A percentile compares a stretch with the other conserved stretches of the same genome.
Conservation (phyloP, 92 coral and sea anemone species). For the Nematostella vectensis region DNA sequence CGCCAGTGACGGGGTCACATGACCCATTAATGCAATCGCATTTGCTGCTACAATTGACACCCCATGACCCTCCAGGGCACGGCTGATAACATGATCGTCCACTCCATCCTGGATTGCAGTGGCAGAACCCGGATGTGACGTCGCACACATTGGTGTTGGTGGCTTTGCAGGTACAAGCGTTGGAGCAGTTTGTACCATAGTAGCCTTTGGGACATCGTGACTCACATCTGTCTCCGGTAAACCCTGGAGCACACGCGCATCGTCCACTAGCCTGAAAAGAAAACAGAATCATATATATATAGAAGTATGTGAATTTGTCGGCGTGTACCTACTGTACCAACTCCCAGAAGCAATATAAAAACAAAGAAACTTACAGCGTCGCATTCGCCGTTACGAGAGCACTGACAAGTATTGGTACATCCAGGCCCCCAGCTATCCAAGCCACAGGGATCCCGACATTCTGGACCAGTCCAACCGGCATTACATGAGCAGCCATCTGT, state of each 20-base stretch:
- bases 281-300: not conserved
- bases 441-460: conserved; percentile 49
- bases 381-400: conserved; percentile 51
- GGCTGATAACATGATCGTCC: conserved; percentile 56
- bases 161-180: conserved; percentile 37
- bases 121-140: conserved; percentile 47
- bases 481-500: conserved; percentile 49
- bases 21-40: conserved; percentile 65
- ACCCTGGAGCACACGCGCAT: conserved; percentile 73
- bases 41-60: conserved; percentile 40
- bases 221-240: conserved; percentile 39
- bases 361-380: conserved; percentile 65
- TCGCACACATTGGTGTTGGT: conserved; percentile 35
- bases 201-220: conserved; percentile 22
- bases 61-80: conserved; percentile 78
- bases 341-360: no score
- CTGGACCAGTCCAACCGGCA: conserved; percentile 62
- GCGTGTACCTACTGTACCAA: no score
- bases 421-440: conserved; percentile 58
- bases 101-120: conserved; percentile 57
- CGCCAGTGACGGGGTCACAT: conserved; percentile 65
- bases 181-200: conserved; percentile 52
- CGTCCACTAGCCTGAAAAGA: conserved; percentile 56
- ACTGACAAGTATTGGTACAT: conserved; percentile 52
- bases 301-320: no score